Conservation (phyloP, 2,797 vertebrate genomes). For the Huso huso region DNA sequence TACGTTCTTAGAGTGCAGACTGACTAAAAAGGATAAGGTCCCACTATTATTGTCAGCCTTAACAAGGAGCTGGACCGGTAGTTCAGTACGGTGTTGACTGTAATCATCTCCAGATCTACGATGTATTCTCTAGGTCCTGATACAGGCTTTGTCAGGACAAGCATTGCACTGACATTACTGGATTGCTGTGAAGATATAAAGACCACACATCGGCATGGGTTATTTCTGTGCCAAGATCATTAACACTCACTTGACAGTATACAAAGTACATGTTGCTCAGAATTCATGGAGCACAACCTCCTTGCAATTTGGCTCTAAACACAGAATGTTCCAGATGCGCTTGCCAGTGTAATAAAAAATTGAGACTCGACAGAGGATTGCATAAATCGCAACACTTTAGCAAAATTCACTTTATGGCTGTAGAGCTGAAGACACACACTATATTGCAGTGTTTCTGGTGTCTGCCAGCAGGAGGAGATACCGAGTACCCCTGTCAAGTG, state of each 20-base stretch:
- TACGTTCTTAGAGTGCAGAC: slow-evolving; percentile 50
- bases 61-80: slow-evolving; percentile 88
- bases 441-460: too few species aligned
- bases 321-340: too few species aligned
- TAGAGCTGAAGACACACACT: too few species aligned
- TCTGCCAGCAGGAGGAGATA: too few species aligned
- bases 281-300: not conserved
- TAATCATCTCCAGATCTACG: slow-evolving; percentile 87
- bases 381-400: too few species aligned
- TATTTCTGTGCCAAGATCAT: not conserved
- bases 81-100: slow-evolving; percentile 79
- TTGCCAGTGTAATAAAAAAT: too few species aligned
- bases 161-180: slow-evolving; percentile 84
- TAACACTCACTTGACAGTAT: not conserved
- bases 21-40: slow-evolving; percentile 80
- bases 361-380: too few species aligned
- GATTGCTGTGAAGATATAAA: slow-evolving; percentile 63
- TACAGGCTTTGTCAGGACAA: slow-evolving; percentile 84
- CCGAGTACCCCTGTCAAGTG: too few species aligned
- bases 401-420: too few species aligned
- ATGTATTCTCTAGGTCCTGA: slow-evolving; percentile 81
- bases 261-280: not conserved
- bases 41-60: slow-evolving; percentile 87
- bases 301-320: too few species aligned
- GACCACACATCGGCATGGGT: not conserved